A percentile compares a stretch with the other conserved stretches of the same genome.
Conservation (phyloP, 37 sponge, comb jelly and placozoan species). For the Dysidea cf. avara region DNA sequence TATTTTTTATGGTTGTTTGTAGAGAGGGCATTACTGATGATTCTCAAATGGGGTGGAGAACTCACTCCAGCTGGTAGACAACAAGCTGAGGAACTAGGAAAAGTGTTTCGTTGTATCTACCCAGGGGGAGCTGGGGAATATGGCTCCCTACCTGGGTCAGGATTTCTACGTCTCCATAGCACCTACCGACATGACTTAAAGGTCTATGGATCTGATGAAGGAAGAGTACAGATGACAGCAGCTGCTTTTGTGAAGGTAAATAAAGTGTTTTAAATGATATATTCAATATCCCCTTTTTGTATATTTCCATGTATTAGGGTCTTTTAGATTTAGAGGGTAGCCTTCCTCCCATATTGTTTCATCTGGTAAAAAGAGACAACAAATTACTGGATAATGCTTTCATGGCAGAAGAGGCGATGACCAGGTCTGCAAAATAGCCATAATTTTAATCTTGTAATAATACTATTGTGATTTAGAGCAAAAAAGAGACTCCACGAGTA, state of each 20-base stretch:
- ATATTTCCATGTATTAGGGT: constrained; percentile 62
- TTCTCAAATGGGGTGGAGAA: constrained; percentile 97
- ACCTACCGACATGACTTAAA: constrained; percentile 96
- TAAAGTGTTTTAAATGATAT: too few species aligned
- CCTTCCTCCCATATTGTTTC: constrained; percentile 81
- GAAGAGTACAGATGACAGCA: constrained; percentile 94
- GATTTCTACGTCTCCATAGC: constrained; percentile 92
- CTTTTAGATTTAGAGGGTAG: constrained; percentile 87
- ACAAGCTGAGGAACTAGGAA: constrained; percentile 86
- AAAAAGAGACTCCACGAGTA: background rate
- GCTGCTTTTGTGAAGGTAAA: constrained; percentile 93
- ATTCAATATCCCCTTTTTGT: too few species aligned
- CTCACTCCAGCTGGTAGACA: constrained; percentile 76
- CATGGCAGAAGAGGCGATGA: constrained; percentile 58
- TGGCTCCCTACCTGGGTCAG: constrained; percentile 75
- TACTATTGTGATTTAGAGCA: constrained; percentile 9
- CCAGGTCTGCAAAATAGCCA: constrained; percentile 23
- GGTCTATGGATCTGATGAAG: constrained; percentile 97
- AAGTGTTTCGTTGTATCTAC: constrained; percentile 85
- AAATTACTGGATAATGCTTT: constrained; percentile 82
- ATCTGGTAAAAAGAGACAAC: constrained; percentile 86
- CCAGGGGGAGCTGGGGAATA: constrained; percentile 88
- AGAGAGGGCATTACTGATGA: constrained; percentile 69
- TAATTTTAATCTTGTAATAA: background rate
- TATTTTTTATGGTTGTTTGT: too few species aligned